phyloP scores from a whole-genome alignment of 2,888 invertebrate species.

The Invenusta paracnida region DNA sequence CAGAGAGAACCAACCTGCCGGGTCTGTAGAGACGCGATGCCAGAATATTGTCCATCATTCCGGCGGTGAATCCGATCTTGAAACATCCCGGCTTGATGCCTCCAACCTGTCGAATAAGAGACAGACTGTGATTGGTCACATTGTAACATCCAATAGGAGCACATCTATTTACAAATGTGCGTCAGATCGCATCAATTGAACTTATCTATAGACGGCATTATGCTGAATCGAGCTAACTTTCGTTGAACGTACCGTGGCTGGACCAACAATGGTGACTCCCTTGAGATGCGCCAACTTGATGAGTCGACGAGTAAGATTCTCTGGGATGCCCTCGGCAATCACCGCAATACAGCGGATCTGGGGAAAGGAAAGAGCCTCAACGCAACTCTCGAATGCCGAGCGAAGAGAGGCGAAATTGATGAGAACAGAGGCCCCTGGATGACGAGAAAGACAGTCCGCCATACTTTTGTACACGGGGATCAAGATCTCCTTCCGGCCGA shows the following conservation, averaged over 20 bases:
- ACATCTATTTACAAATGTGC: no score
- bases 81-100: slow-evolving; percentile 97
- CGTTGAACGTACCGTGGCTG: no score
- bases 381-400: slow-evolving; percentile 90
- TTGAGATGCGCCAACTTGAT: slow-evolving; percentile 74
- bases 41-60: slow-evolving; percentile 98
- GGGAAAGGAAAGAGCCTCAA: slow-evolving; percentile 76
- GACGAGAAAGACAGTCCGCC: slow-evolving; percentile 89
- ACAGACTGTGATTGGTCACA: no score
- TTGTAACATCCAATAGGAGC: no score
- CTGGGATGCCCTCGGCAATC: slow-evolving; percentile 98
- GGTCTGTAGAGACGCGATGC: slow-evolving; percentile 92
- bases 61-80: slow-evolving; percentile 98
- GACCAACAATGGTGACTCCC: slow-evolving; percentile 81
- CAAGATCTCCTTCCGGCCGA: slow-evolving; percentile 94
- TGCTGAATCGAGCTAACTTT: no score
- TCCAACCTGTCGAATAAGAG: no score
- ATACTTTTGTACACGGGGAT: slow-evolving; percentile 90
- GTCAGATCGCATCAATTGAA: no score
- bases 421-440: slow-evolving; percentile 86
- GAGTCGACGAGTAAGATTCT: slow-evolving; percentile 90
- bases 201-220: no score
- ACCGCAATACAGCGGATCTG: slow-evolving; percentile 90
- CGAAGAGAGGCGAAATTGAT: slow-evolving; percentile 93
- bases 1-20: no score